Base-by-base conservation (phyloP, 2,888 invertebrate species). In the Apodemia mormo region DNA sequence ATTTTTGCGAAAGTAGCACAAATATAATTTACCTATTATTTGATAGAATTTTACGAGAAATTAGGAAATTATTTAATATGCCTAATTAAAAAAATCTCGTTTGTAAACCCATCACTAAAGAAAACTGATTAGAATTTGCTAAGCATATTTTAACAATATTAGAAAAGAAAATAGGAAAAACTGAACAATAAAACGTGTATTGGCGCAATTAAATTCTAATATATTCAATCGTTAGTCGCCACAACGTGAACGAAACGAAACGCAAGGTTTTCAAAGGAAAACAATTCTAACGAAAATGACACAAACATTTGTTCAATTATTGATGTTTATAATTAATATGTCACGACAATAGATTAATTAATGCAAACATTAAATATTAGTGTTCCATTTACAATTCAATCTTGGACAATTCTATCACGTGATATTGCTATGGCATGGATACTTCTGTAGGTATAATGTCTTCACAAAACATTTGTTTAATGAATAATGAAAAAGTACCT, bases 401-500 rank as follows among this genome's bases (percentile, higher is more conserved):
- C 12, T 29, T 65, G 66, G 66, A 54, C 66, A 54, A 29, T 14
- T 52, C 37, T 22, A 70, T 52, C 33, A 71, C 61, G 61, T 64
- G 67, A 69, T 22, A 58, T 29, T 65, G 29, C 66, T 43, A 33
- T 65, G 71, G 68, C 61, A 52, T 52, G 52, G 49, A 29, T 37
- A 64, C 61, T 64, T 37, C 61, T 14, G 33, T 64, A n/a, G 22
- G 22, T 22, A 22, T 22, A 22, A 58, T 12, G 30, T 58, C 33
- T 30, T 58, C 1, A 70, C 56, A 65, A 56, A 49, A 70, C 58
- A 14, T 71, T 66, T 69, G 58, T 67, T 67, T 58, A 66, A 67
- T 71, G 67, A 69, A 43, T 66, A n/a, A 67, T 22, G 52, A 73
- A 72, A 70, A 75, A 78, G 72, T 77, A 80, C 78, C 78, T 77